These are phyloP conservation scores for Aleiodes testaceus DNA, from an alignment of 2,888 invertebrate species.

Conservation along the genomic window DNA sequence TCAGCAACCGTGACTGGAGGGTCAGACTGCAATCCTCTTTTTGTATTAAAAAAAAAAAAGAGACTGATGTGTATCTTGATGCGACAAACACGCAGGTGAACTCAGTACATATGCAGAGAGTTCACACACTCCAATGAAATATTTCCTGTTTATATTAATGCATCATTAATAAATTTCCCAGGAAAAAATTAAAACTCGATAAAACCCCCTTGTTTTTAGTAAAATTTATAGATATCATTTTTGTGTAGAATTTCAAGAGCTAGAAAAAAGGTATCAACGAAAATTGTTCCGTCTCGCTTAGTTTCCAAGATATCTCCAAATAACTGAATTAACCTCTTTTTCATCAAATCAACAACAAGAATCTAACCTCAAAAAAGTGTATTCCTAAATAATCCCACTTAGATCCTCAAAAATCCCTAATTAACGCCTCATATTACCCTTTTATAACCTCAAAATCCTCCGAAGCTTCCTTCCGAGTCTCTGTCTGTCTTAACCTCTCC, in stretches of 20 bases:
- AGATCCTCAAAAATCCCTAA: no score
- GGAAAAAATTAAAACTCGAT: background rate
- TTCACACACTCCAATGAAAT: constrained; percentile 2
- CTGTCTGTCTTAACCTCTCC: no score
- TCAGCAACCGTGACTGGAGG: constrained; percentile 58
- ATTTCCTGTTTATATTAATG: background rate
- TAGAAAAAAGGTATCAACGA: no score
- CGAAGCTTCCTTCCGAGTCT: background rate
- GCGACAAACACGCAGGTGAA: constrained; percentile 33
- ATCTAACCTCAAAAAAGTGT: no score
- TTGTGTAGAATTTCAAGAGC: no score
- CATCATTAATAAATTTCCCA: background rate
- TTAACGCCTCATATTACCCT: background rate
- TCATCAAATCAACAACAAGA: no score
- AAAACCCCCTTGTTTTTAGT: no score
- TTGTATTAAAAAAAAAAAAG: constrained; percentile 39
- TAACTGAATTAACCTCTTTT: no score
- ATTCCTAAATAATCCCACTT: no score
- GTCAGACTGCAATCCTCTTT: constrained; percentile 51
- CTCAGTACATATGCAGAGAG: background rate
- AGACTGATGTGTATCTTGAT: constrained; percentile 9
- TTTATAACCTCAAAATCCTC: background rate
- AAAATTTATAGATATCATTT: no score
- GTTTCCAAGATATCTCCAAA: no score
- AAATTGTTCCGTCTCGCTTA: no score